phyloP scores from a whole-genome alignment of 2,113 vertebrate species.

The Chloropsis hardwickii region DNA sequence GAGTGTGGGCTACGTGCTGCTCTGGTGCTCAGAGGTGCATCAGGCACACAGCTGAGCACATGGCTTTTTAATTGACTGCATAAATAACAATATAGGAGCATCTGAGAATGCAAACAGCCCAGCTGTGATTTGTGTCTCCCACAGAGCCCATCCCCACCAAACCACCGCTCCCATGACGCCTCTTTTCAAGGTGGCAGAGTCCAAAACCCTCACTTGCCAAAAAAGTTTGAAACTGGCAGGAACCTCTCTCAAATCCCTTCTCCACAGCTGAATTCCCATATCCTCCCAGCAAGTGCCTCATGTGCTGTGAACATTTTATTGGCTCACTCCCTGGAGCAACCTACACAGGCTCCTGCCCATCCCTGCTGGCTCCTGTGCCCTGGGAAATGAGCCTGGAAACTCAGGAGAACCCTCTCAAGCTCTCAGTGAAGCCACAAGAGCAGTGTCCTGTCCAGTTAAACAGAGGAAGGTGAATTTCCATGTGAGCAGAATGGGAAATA shows the following conservation, averaged over 20 bases:
- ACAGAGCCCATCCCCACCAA: neutral
- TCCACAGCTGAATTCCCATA: neutral
- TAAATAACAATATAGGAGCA: neutral
- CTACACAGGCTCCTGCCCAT: neutral
- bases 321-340: neutral
- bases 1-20: neutral
- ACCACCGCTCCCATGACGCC: accelerated
- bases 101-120: neutral
- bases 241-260: neutral
- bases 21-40: neutral
- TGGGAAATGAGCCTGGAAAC: neutral
- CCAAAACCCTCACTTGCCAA: neutral
- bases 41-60: neutral
- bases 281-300: neutral
- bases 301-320: neutral
- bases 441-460: neutral
- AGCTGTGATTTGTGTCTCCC: neutral
- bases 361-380: neutral
- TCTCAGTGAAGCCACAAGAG: neutral
- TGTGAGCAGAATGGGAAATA: accelerated
- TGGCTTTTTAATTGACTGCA: neutral
- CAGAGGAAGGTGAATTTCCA: neutral
- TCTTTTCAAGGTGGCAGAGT: neutral
- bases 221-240: slow-evolving; percentile 8
- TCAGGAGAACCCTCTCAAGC: neutral